Base-by-base conservation (phyloP, 2,888 invertebrate genomes). In the Lasius platythorax region DNA sequence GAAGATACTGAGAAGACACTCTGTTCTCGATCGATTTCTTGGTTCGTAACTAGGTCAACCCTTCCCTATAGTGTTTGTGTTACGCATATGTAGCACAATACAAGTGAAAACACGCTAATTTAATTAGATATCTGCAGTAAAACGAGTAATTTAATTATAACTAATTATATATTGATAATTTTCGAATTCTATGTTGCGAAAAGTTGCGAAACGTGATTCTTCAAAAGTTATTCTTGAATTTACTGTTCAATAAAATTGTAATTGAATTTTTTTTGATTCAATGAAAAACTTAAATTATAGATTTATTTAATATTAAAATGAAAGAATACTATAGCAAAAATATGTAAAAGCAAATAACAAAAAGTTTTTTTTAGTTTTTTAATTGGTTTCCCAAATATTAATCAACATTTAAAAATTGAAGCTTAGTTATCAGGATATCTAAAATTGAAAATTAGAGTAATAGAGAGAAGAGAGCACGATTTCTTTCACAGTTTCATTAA, bases 11-110 rank as follows among this genome's bases (percentile, higher is more conserved):
- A 2, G 72, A 37, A 37, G 37, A 37, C 37, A 37, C 5, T 37
- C 37, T 70, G 61, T 70, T 61, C 33, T 61, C 79, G 79, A 81
- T 81, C 79, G 79, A 72, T 81, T 46, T 72, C 79, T 81, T 63
- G 33, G 46, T 81, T 72, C n/a, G 46, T 37, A 81, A 81, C 79
- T 81, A 43, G 79, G 79, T 81, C 79, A 81, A 18, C 43, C 43
- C 56, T 64, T 63, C 28, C 11, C 56, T 61, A 23, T 28, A 81
- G 61, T 23, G 28, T 8, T 61, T 28, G 28, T 58, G 37, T 72
- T 61, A 61, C 61, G 72, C 46, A 72, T 61, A 18, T 72, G 61
- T 70, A 63, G 63, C 28, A 56, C 56, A 67, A 67, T 58, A 68
- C 61, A 79, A 18, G 11, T 72, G 46, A 46, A 81, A 81, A 81